Base-by-base conservation (phyloP, 37 sponge, comb jelly and placozoan species). In the Ianthella basta region DNA sequence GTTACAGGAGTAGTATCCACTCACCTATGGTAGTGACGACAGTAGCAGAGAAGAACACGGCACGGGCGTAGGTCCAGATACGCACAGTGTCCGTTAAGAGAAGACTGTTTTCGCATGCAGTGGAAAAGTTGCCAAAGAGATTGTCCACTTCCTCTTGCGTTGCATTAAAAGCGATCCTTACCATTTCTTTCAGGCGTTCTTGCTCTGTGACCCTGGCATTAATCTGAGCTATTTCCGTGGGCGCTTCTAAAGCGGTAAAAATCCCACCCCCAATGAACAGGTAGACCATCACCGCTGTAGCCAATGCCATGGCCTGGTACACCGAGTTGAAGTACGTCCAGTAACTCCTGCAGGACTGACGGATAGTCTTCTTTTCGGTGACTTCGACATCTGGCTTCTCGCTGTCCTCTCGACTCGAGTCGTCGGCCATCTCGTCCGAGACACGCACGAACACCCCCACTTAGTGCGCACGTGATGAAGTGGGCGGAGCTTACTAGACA, bases 21-120 rank as follows among this genome's bases (percentile, higher is more conserved):
- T 83, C 12, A 91, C 92, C 93, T 5, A 93, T 93, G 18, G 94
- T 93, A 20, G 91, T 91, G 20, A 91, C 56, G 23, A 88, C 85
- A 29, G 87, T 86, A 32, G 50, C 50, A 30, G 85, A 56, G 72
- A 88, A 90, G 74, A 88, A 86, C 13, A 87, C 32, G 36, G 95
- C 44, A 36, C 86, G 80, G 10, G 74, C 84, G 65, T 60, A 86
- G 13, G 61, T 61, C 89, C 89, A 91, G 23, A 53, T 40, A 5
- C 54, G 78, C 21, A 44, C 78, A 1, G 78, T 40, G 54, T 75
- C 24, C 1, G 44, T 2, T 3, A 75, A 50, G 3, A 75, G 53
- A 1, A 50, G 25, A 15, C 40, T 24, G 21, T 24, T 53, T 23
- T 37, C 67, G 61, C 67, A 65, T 12, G 80, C 25, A 6, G 24